Percentiles rank a stretch among this genome's conserved stretches.
phyloP scores from a whole-genome alignment of 2,113 vertebrate species.

The Brachypodius melanocephalos region DNA sequence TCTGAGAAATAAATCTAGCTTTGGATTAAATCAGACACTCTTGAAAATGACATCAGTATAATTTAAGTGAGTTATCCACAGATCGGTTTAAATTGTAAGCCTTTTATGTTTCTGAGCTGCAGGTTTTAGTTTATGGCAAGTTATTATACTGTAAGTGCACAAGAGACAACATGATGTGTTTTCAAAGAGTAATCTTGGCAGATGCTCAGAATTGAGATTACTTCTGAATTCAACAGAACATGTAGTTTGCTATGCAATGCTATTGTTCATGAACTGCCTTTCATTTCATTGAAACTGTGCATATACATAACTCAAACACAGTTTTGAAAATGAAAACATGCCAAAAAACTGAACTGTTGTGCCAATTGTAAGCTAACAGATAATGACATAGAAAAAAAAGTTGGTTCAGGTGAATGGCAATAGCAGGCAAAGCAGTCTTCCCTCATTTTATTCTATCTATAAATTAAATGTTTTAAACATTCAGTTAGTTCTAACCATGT shows the following conservation, averaged over 20 bases:
- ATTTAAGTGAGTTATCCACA: conserved; percentile 14
- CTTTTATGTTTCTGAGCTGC: conserved; percentile 20
- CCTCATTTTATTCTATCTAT: not conserved
- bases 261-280: not conserved
- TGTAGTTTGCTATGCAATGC: not conserved
- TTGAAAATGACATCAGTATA: conserved; percentile 39
- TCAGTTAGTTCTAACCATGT: not conserved
- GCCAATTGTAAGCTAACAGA: not conserved
- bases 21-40: conserved; percentile 12
- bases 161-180: conserved; percentile 10
- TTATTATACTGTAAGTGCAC: conserved; percentile 37
- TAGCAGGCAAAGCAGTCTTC: not conserved
- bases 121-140: conserved; percentile 45
- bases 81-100: not conserved
- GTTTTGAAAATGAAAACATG: not conserved
- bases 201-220: conserved; percentile 28
- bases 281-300: not conserved
- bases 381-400: not conserved
- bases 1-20: conserved; percentile 7
- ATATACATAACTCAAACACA: not conserved
- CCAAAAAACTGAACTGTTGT: not conserved
- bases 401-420: not conserved
- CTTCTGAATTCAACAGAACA: not conserved
- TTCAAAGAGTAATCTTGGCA: conserved; percentile 35
- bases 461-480: conserved; percentile 1